Percentiles rank a stretch among this genome's conserved stretches.
Evolutionary conservation across 2,113 vertebrate species (phyloP).

Genomic region (Callaeas wilsoni): DNA sequence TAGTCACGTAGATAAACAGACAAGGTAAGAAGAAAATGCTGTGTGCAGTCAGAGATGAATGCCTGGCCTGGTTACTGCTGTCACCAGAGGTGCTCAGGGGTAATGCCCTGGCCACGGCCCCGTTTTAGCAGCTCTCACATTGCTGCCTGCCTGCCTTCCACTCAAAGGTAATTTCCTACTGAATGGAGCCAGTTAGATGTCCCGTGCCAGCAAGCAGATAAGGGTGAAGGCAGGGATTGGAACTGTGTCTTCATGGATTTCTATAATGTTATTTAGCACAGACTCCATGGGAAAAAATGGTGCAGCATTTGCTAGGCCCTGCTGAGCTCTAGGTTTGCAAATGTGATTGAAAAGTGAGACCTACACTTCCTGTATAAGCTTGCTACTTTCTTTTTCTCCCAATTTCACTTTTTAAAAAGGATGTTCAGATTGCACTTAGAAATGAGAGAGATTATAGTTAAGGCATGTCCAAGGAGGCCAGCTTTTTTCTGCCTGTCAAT

Average conservation of each 20-base stretch:
- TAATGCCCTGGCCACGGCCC: neutral
- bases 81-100: neutral
- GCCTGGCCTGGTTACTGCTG: neutral
- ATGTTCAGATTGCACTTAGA: neutral
- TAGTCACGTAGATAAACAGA: neutral
- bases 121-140: neutral
- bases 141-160: neutral
- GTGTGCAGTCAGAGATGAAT: neutral
- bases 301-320: neutral
- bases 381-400: slow-evolving; percentile 11
- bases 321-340: neutral
- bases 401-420: neutral
- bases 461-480: neutral
- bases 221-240: neutral
- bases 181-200: neutral
- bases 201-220: neutral
- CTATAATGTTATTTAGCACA: neutral
- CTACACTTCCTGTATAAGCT: neutral
- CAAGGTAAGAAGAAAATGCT: neutral
- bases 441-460: neutral
- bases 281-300: neutral
- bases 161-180: neutral
- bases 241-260: neutral
- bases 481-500: neutral
- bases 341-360: neutral